Percentiles rank a stretch among this genome's conserved stretches.
phyloP scores from a whole-genome alignment of 2,113 vertebrate species.

The Sander lucioperca region DNA sequence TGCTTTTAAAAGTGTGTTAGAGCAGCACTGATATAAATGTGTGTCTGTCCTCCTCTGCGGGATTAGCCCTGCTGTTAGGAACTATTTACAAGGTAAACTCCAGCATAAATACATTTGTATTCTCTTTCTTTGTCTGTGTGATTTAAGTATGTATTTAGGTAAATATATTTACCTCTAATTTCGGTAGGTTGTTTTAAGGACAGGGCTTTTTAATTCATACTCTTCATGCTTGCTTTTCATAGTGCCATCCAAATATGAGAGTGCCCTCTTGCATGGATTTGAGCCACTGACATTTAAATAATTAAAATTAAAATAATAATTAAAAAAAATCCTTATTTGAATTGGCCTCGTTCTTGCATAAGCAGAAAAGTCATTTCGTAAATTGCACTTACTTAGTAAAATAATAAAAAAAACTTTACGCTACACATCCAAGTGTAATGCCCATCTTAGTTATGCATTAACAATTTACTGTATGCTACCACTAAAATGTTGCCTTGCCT shows the following conservation, averaged over 20 bases:
- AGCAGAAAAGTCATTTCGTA: slow-evolving; percentile 38
- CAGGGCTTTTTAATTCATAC: background rate
- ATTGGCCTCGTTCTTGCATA: slow-evolving; percentile 40
- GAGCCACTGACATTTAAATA: slow-evolving; percentile 49
- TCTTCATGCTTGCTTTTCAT: slow-evolving; percentile 9
- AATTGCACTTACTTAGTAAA: slow-evolving; percentile 39
- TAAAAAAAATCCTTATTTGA: slow-evolving; percentile 28
- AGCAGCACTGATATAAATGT: slow-evolving; percentile 23
- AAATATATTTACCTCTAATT: background rate
- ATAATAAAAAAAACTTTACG: slow-evolving; percentile 33
- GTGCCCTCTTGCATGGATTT: slow-evolving; percentile 1
- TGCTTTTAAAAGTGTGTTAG: slow-evolving; percentile 44
- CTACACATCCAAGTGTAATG: slow-evolving; percentile 29
- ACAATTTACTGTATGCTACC: background rate
- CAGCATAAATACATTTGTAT: slow-evolving; percentile 14
- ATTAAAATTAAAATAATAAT: background rate
- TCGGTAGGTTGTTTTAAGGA: background rate
- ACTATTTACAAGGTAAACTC: slow-evolving; percentile 7
- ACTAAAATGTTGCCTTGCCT: background rate
- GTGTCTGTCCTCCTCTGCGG: background rate
- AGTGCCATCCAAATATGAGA: background rate
- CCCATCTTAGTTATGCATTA: slow-evolving; percentile 44
- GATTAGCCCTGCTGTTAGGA: slow-evolving; percentile 11
- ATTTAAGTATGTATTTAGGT: background rate
- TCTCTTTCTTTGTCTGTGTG: background rate